These are phyloP conservation scores for Myanophis thanlyinensis DNA, from an alignment of 2,113 vertebrate species.

Conservation along the genomic window DNA sequence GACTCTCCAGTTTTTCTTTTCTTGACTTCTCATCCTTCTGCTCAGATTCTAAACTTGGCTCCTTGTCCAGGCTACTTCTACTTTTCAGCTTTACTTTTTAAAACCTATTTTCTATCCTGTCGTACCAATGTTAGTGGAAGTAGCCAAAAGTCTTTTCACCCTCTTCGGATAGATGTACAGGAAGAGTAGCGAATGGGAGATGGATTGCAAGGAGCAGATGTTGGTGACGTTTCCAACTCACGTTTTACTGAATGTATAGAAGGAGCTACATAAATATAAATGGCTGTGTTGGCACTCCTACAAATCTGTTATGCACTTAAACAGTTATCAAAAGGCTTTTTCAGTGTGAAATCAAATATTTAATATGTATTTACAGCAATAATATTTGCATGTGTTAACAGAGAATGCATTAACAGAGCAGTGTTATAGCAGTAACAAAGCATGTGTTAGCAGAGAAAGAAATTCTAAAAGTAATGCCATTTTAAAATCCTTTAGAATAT, in stretches of 20 bases:
- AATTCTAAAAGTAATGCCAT: not conserved
- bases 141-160: not conserved
- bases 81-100: not conserved
- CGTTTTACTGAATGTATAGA: not conserved
- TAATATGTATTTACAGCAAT: not conserved
- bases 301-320: not conserved
- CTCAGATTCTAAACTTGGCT: not conserved
- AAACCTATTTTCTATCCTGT: not conserved
- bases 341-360: conserved; percentile 34
- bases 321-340: not conserved
- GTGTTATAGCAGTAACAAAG: not conserved
- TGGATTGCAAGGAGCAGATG: not conserved
- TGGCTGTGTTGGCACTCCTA: not conserved
- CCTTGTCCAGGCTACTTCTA: not conserved
- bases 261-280: not conserved
- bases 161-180: not conserved
- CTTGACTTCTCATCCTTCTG: not conserved
- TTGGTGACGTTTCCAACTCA: not conserved
- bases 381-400: conserved; percentile 5
- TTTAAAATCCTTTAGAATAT: not conserved
- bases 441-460: not conserved
- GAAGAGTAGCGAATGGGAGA: not conserved
- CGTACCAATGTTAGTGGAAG: not conserved
- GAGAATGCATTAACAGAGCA: not conserved
- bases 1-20: not conserved